Conservation (phyloP, 2,888 invertebrate genomes). For the Drosophila limbata region DNA sequence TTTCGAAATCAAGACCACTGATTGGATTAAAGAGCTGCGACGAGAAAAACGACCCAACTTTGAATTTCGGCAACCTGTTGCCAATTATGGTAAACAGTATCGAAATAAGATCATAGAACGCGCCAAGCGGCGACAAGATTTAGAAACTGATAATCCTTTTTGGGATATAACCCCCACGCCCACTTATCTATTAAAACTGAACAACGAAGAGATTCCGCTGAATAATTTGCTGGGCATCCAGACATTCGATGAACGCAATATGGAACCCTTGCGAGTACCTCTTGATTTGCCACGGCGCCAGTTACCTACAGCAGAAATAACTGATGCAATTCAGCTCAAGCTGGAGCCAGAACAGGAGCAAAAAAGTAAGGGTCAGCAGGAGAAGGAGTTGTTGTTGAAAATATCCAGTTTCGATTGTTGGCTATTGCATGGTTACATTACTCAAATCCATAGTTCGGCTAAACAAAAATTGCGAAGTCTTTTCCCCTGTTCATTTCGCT, state of each 20-base stretch:
- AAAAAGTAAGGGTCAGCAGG: neutral
- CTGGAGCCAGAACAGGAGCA: constrained; percentile 1
- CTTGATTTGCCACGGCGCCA: constrained; percentile 71
- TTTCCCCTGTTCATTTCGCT: constrained; percentile 82
- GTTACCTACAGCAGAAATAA: constrained; percentile 27
- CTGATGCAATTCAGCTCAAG: constrained; percentile 10
- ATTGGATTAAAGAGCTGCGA: constrained; percentile 69
- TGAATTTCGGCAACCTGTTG: constrained; percentile 42
- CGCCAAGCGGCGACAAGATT: constrained; percentile 6
- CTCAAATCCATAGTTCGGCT: constrained; percentile 48
- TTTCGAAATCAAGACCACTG: constrained; percentile 61
- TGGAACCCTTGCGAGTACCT: constrained; percentile 74
- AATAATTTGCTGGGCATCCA: constrained; percentile 65
- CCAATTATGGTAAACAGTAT: constrained; percentile 50
- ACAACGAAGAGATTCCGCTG: constrained; percentile 37
- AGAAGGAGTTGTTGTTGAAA: constrained; percentile 51
- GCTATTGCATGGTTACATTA: constrained; percentile 75
- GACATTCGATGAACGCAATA: constrained; percentile 71
- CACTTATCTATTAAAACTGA: constrained; percentile 38
- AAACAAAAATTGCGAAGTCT: constrained; percentile 66
- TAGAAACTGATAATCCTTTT: constrained; percentile 55
- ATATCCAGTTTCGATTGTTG: constrained; percentile 84
- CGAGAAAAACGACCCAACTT: constrained; percentile 46
- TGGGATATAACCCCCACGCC: constrained; percentile 33
- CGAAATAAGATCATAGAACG: constrained; percentile 22